These are phyloP conservation scores for Acanthosepion esculentum DNA, from an alignment of 2,888 invertebrate genomes.

Conservation along the genomic window DNA sequence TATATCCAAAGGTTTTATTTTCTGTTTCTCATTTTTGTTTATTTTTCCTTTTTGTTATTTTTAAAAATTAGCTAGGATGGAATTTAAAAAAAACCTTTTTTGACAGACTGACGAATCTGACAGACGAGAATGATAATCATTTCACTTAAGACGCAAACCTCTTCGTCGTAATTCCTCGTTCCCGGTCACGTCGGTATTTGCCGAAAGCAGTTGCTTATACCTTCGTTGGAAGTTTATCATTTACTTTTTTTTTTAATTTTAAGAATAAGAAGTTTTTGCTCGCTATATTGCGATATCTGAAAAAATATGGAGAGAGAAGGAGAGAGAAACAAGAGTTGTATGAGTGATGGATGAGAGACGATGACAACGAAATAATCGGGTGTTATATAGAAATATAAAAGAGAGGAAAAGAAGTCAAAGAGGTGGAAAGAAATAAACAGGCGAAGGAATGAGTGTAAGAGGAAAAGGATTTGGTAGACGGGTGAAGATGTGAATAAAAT, in stretches of 20 bases:
- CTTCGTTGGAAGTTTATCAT: background rate
- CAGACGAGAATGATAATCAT: background rate
- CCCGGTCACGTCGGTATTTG: background rate
- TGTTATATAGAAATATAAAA: background rate
- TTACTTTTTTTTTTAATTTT: no score
- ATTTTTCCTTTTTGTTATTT: background rate
- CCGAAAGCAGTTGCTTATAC: background rate
- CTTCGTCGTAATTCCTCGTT: background rate
- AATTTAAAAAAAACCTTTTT: background rate
- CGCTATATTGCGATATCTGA: no score
- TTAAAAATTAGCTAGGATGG: background rate
- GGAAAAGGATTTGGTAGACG: no score
- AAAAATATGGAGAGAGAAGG: background rate
- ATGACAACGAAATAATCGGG: no score
- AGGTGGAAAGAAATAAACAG: background rate
- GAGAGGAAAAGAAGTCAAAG: background rate
- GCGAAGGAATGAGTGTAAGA: background rate
- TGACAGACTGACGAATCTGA: constrained; percentile 2
- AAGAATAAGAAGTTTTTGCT: no score
- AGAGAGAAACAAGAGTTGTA: background rate
- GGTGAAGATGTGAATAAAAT: no score
- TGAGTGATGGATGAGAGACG: background rate
- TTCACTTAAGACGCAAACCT: background rate
- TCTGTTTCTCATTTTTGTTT: background rate
- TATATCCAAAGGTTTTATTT: no score